Evolutionary conservation across 64 coral and sea anemone genomes (phyloP).

Genomic region (Montipora capricornis): DNA sequence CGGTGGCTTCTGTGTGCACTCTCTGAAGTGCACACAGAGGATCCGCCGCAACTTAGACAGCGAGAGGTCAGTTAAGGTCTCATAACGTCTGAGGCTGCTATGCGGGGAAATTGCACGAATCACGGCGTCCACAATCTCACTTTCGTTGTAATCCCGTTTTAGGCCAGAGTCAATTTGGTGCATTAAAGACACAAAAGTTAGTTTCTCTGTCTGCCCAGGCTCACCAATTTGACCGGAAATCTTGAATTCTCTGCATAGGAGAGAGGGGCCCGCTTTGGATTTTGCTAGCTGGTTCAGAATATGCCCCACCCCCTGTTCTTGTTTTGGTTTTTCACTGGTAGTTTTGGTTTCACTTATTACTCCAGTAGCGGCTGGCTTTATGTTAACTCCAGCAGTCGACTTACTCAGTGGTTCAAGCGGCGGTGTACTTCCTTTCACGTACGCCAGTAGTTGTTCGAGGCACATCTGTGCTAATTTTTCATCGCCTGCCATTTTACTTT

Average conservation of each 20-base stretch:
- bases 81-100: conserved; percentile 4
- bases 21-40: conserved; percentile 6
- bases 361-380: too few species aligned
- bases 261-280: neutral
- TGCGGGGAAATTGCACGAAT: conserved; percentile 32
- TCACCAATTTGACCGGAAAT: neutral
- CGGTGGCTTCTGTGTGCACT: conserved; percentile 49
- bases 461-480: too few species aligned
- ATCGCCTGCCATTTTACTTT: too few species aligned
- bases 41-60: conserved; percentile 53
- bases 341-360: too few species aligned
- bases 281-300: too few species aligned
- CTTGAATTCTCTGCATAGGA: neutral
- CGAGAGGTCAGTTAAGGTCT: conserved; percentile 6
- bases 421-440: too few species aligned
- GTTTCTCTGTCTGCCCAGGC: conserved; percentile 21
- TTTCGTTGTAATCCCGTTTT: neutral
- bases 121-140: conserved; percentile 40
- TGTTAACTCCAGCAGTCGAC: too few species aligned
- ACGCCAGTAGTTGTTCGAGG: too few species aligned
- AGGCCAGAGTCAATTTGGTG: too few species aligned
- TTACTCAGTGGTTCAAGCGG: too few species aligned
- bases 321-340: too few species aligned
- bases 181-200: conserved; percentile 38
- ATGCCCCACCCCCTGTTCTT: too few species aligned